Conservation (phyloP, 2,113 vertebrate genomes). For the Spilogale gracilis region DNA sequence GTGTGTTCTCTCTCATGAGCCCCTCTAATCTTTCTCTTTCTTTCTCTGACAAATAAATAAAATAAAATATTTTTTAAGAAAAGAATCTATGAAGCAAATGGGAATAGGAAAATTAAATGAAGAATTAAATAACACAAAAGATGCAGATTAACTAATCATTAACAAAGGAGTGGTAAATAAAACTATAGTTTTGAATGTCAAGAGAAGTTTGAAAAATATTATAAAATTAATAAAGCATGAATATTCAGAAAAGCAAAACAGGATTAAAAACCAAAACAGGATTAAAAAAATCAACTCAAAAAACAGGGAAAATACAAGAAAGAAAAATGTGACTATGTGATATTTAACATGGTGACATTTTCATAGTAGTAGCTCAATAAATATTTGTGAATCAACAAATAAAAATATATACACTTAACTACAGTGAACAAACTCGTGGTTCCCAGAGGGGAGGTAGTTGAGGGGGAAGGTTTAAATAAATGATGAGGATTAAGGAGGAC, state of each 20-base stretch:
- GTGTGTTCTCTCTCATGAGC: too few species aligned
- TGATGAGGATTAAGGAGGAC: not conserved
- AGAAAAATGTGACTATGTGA: not conserved
- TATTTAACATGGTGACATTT: not conserved
- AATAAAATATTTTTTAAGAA: too few species aligned
- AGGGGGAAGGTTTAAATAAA: not conserved
- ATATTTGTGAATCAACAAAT: not conserved
- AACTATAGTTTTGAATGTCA: not conserved
- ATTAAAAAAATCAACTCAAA: not conserved
- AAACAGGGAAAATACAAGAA: not conserved
- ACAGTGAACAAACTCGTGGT: not conserved
- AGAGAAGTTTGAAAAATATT: not conserved
- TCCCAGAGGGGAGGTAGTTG: not conserved
- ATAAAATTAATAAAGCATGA: not conserved
- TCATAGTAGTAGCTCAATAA: not conserved
- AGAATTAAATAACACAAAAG: not conserved
- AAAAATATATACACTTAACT: not conserved
- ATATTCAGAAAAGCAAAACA: slow-evolving; percentile 13
- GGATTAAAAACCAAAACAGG: too few species aligned
- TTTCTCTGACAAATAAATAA: too few species aligned
- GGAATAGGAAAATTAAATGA: not conserved
- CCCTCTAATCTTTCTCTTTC: too few species aligned
- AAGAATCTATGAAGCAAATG: not conserved
- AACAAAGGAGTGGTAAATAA: not conserved
- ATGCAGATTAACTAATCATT: not conserved